Conservation (phyloP, 2,797 vertebrate genomes). For the Lateolabrax maculatus region DNA sequence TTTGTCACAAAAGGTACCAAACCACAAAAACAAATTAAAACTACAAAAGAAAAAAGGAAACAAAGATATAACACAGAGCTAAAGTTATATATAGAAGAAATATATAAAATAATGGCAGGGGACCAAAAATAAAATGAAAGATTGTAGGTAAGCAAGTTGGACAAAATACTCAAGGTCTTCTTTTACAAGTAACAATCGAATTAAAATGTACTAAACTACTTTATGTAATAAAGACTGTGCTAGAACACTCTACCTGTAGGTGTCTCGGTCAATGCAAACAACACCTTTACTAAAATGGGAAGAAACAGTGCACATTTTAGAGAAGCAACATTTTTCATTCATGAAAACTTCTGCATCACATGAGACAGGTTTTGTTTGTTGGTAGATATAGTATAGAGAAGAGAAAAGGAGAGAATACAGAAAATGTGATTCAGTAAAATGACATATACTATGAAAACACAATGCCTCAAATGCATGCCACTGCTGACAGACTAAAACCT, state of each 20-base stretch:
- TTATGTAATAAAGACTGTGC: neutral
- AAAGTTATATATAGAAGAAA: neutral
- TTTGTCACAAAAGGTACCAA: neutral
- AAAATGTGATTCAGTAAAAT: neutral
- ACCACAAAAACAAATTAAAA: neutral
- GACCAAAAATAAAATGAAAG: neutral
- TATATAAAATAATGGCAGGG: neutral
- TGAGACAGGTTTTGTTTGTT: neutral
- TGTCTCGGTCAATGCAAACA: slow-evolving; percentile 89
- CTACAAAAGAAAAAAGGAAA: neutral
- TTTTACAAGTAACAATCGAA: neutral
- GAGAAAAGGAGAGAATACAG: neutral
- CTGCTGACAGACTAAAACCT: neutral
- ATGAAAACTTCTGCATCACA: slow-evolving; percentile 20
- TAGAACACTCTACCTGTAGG: slow-evolving; percentile 85
- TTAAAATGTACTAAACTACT: neutral
- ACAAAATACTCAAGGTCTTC: neutral
- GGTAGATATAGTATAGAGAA: no score
- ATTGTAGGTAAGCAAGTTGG: neutral
- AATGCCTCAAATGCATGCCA: slow-evolving; percentile 16
- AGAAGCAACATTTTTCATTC: slow-evolving; percentile 25
- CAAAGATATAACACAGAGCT: neutral
- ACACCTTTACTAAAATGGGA: slow-evolving; percentile 83
- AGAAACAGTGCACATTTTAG: slow-evolving; percentile 43
- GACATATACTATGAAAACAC: slow-evolving; percentile 20